A percentile compares a stretch with the other conserved stretches of the same genome.
Evolutionary conservation across 1,140 invertebrate species (phyloP).

Genomic region (Frieseomelitta varia): DNA sequence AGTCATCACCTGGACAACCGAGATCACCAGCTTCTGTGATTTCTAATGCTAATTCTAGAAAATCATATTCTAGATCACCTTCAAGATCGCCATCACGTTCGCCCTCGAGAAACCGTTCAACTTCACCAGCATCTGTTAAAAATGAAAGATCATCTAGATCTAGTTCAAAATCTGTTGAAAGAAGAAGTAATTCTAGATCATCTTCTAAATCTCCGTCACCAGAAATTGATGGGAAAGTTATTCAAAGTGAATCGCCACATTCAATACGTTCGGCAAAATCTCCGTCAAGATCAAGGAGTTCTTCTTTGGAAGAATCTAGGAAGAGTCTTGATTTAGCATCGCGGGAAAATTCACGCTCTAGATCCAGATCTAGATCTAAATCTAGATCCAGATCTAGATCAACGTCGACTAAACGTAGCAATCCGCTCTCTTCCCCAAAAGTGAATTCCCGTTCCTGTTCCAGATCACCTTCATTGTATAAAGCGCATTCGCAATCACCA

Average conservation of each 20-base stretch:
- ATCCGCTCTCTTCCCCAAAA: conserved; percentile 35
- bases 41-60: conserved; percentile 55
- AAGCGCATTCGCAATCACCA: conserved; percentile 33
- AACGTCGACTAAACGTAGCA: conserved; percentile 39
- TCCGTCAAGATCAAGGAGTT: conserved; percentile 56
- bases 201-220: conserved; percentile 49
- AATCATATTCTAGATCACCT: conserved; percentile 62
- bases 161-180: conserved; percentile 41
- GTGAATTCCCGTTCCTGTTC: conserved; percentile 47
- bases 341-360: conserved; percentile 53
- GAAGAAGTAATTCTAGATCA: conserved; percentile 43
- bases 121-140: conserved; percentile 33
- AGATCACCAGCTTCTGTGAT: conserved; percentile 47
- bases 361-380: conserved; percentile 64
- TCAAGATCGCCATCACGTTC: conserved; percentile 56
- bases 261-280: conserved; percentile 51
- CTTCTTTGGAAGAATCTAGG: conserved; percentile 49
- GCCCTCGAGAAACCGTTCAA: conserved; percentile 39
- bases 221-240: conserved; percentile 10
- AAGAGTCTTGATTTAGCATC: conserved; percentile 51
- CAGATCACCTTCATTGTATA: conserved; percentile 44
- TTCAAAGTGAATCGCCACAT: conserved; percentile 40
- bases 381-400: conserved; percentile 64
- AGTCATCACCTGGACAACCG: conserved; percentile 47
- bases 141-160: conserved; percentile 53